Evolutionary conservation across 2,113 vertebrate species (phyloP).

Genomic region (Chitala chitala): DNA sequence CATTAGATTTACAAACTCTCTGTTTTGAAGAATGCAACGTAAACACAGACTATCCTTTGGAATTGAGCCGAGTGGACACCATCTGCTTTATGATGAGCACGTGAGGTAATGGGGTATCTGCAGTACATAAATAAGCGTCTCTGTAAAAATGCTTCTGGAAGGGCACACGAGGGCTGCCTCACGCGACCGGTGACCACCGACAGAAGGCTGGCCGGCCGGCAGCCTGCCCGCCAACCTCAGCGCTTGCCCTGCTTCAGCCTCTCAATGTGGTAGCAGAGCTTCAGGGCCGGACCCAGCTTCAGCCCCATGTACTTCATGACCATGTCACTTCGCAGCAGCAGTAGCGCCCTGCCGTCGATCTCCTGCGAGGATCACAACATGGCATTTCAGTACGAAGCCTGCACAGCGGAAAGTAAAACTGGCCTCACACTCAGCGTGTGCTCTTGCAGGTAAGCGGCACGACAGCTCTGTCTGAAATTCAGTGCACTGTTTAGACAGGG

Average conservation of each 20-base stretch:
- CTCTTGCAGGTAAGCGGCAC: not conserved
- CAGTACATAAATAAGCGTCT: constrained; percentile 28
- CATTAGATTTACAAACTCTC: no score
- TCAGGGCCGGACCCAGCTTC: constrained; percentile 88
- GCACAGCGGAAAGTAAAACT: not conserved
- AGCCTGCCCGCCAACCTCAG: constrained; percentile 47
- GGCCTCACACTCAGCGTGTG: not conserved
- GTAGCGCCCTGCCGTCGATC: constrained; percentile 88
- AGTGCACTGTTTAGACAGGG: constrained; percentile 3
- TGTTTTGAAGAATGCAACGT: constrained; percentile 48
- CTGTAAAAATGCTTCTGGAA: not conserved
- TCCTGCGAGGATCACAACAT: constrained; percentile 65
- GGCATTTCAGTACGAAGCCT: not conserved
- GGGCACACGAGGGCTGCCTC: not conserved
- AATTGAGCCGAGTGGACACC: constrained; percentile 66
- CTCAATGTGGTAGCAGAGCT: constrained; percentile 87
- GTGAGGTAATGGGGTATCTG: constrained; percentile 54
- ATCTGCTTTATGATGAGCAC: constrained; percentile 42
- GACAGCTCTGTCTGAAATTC: constrained; percentile 3
- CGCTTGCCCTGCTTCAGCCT: constrained; percentile 84
- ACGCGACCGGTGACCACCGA: not conserved
- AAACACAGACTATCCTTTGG: constrained; percentile 66
- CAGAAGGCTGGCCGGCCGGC: not conserved
- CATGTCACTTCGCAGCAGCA: constrained; percentile 83
- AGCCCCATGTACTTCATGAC: constrained; percentile 95